Evolutionary conservation across 2,888 invertebrate species (phyloP), one percentile per base, ranked within the genome.

Genomic region (Caenorhabditis wallacei): DNA sequence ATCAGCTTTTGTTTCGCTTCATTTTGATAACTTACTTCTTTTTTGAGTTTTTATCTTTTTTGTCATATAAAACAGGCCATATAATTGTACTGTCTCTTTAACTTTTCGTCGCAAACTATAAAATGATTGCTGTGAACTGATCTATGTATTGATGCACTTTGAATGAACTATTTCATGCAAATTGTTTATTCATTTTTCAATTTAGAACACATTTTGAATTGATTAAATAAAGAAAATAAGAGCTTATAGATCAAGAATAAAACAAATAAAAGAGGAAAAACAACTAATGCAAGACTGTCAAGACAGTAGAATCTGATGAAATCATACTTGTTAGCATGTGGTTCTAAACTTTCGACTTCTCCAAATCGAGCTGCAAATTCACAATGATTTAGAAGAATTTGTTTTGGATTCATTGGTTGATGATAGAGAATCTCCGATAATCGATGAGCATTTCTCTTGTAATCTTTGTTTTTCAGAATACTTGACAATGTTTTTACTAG

Each of bases 311-410:
- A 76, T 16, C 59, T 53, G 53, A 68, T 59, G 43, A 76, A 76
- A 22, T 61, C 61, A 22, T 76, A 76, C 61, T 76, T 69, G 51
- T 76, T 76, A 16, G 76, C 68, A 22, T 76, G 51, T 0, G 76
- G 76, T 24, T 76, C 76, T 22, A 76, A 46, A 43, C 46, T 76
- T 4, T 40, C 40, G 13, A 86, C 69, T 64, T 76, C 35, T 63
- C 82, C 61, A 71, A 76, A 79, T 26, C 79, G 26, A 10, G 79
- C 79, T 0, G 70, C 63, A n/a, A 79, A 79, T 51, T 79, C 79
- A 40, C 69, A 70, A 24, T 79, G 79, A 13, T 24, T 70, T 54
- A 79, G 48, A 13, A 71, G 54, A 26, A 70, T 20, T n/a, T 54
- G 16, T 37, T 71, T 70, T 3, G 79, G 79, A 20, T 79, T 37